A percentile compares a stretch with the other conserved stretches of the same genome.
Evolutionary conservation across 2,888 invertebrate genomes (phyloP).

Genomic region (Eupeodes latifasciatus): DNA sequence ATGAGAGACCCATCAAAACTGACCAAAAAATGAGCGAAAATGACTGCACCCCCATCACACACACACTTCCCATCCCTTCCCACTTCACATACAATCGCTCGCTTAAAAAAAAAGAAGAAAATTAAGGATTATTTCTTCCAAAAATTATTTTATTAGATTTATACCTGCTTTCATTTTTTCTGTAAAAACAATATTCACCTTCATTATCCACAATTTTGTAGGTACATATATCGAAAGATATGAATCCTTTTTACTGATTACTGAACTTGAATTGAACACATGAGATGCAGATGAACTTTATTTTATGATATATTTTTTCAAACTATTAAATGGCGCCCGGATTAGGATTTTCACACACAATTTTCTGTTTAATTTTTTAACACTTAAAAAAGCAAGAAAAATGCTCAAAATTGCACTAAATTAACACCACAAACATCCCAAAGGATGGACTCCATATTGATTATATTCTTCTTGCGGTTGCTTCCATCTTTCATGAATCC

Average conservation of each 20-base stretch:
- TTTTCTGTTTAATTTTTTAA: constrained; percentile 14
- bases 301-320: constrained; percentile 25
- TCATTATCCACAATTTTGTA: background rate
- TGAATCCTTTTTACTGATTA: constrained; percentile 1
- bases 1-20: constrained; percentile 8
- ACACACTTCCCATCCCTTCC: constrained; percentile 15
- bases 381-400: background rate
- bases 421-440: constrained; percentile 58
- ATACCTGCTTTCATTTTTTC: background rate
- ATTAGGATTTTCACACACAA: constrained; percentile 29
- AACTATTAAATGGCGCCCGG: constrained; percentile 38
- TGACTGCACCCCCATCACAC: constrained; percentile 64
- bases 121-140: constrained; percentile 50
- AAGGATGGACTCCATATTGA: constrained; percentile 72
- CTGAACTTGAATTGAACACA: constrained; percentile 17
- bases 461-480: constrained; percentile 70
- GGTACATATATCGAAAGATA: background rate
- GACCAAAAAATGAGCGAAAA: constrained; percentile 58
- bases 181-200: constrained; percentile 45
- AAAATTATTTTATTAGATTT: constrained; percentile 19
- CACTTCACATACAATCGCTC: background rate
- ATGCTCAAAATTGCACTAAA: constrained; percentile 47
- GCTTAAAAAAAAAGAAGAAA: constrained; percentile 31
- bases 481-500: constrained; percentile 67
- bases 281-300: constrained; percentile 41